A percentile compares a stretch with the other conserved stretches of the same genome.
These are phyloP conservation scores for Napeogenes inachia DNA, from an alignment of 2,888 invertebrate genomes.

Conservation along the genomic window DNA sequence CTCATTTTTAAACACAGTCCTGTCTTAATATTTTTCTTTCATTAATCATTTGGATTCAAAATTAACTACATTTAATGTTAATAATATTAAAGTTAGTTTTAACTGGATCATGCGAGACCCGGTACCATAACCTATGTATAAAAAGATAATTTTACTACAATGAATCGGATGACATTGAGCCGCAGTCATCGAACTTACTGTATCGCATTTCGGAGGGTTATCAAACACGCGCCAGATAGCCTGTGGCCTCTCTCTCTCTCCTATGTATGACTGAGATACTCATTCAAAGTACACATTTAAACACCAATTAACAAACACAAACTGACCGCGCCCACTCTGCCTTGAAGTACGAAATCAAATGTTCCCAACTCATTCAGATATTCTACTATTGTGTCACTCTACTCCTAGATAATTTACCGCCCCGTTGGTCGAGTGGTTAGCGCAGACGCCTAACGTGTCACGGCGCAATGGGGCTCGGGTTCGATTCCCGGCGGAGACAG, in stretches of 20 bases:
- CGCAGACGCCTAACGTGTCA: no score
- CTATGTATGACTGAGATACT: constrained; percentile 56
- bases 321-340: constrained; percentile 27
- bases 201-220: constrained; percentile 63
- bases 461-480: no score
- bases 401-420: background rate
- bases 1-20: no score
- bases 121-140: constrained; percentile 36
- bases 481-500: no score
- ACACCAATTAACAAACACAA: constrained; percentile 46
- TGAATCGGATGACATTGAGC: constrained; percentile 63
- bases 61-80: no score
- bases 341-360: constrained; percentile 13
- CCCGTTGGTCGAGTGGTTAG: no score
- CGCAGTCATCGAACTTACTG: constrained; percentile 68
- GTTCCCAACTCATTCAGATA: no score
- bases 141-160: constrained; percentile 69
- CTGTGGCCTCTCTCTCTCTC: constrained; percentile 30
- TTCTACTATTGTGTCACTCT: no score
- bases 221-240: constrained; percentile 72
- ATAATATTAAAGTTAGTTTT: no score
- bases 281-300: constrained; percentile 50
- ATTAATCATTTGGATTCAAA: no score
- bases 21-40: no score
- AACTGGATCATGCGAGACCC: background rate